phyloP scores from a whole-genome alignment of 2,888 invertebrate species.

The Apomyelois bistriatella region DNA sequence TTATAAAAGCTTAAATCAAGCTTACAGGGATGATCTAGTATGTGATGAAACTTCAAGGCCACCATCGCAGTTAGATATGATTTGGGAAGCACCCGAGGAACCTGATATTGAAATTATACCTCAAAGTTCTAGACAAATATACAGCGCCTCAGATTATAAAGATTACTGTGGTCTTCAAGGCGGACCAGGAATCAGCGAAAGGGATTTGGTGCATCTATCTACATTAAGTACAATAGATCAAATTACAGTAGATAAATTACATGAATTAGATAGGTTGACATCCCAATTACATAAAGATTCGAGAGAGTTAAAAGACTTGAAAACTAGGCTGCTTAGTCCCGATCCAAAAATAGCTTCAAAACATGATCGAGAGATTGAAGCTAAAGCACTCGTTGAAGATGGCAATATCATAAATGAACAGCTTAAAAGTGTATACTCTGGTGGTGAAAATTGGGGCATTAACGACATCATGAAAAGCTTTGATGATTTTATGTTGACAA shows the following conservation, averaged over 20 bases:
- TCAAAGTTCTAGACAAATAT: constrained; percentile 82
- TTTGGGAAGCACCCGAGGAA: constrained; percentile 92
- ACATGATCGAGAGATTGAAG: constrained; percentile 79
- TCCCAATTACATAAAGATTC: constrained; percentile 89
- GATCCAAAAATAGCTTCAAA: constrained; percentile 71
- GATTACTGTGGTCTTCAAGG: constrained; percentile 85
- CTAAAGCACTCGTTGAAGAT: constrained; percentile 81
- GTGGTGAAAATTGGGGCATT: constrained; percentile 85
- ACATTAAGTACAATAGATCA: constrained; percentile 88
- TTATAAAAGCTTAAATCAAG: constrained; percentile 92
- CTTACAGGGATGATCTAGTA: constrained; percentile 89
- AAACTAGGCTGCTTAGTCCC: constrained; percentile 84
- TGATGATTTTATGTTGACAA: constrained; percentile 79
- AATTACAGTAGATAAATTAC: constrained; percentile 87
- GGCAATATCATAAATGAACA: constrained; percentile 85
- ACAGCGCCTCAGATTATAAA: constrained; percentile 88
- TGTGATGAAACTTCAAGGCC: constrained; percentile 82
- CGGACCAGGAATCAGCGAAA: constrained; percentile 87
- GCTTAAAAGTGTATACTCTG: constrained; percentile 83
- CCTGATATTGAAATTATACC: constrained; percentile 79
- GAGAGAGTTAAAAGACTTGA: constrained; percentile 87
- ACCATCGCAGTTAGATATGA: constrained; percentile 89
- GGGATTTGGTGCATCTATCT: constrained; percentile 87
- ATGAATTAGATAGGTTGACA: constrained; percentile 88
- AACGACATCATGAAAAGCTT: constrained; percentile 82